Evolutionary conservation across 2,113 vertebrate genomes (phyloP), one percentile per base, ranked within the genome.

Genomic region (Lophochroa leadbeateri): DNA sequence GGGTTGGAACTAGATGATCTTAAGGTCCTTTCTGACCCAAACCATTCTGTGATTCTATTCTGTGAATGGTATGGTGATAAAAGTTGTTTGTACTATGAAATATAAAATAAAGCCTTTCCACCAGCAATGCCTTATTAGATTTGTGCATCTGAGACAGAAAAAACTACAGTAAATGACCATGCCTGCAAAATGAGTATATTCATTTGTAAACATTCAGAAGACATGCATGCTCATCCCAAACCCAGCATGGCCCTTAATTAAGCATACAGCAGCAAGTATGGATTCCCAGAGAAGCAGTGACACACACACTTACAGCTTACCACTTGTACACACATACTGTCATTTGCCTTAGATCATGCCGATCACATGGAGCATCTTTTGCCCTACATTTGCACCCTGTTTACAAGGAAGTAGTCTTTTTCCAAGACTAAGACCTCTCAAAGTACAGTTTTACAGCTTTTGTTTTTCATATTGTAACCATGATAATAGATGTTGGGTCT

Each of bases 61-160:
- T 35, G 33, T 58, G 33, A 58, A 58, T 7, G 10, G 17, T 31
- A 64, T 3, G 11, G 39, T 0, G 0, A n/a, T 17, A 63, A 35
- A 81, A 63, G 13, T 41, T 50, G 28, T 10, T 31, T 46, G 2
- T 16, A 5, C 35, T 64, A 16, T 5, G 6, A 63, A 63, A 78
- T 29, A 31, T 3, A 44, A 83, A 90, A 55, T 11, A 35, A 72
- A 76, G 17, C 37, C 63, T 71, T 79, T 47, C 35, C 9, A 75
- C 5, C 41, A 87, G 29, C 44, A 78, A 15, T 4, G 1, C 9
- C 14, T 18, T 29, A 14, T 35, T 60, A 47, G 10, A 61, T n/a
- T 35, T 78, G 44, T 46, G 16, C 28, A 28, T 23, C 33, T 31
- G 20, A 92, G 47, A 74, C 24, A 43, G 20, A 41, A 74, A 41